Percentiles rank a stretch among this genome's conserved stretches.
phyloP scores from a whole-genome alignment of 1,140 invertebrate genomes.

The Philotrypesis tridentata region DNA sequence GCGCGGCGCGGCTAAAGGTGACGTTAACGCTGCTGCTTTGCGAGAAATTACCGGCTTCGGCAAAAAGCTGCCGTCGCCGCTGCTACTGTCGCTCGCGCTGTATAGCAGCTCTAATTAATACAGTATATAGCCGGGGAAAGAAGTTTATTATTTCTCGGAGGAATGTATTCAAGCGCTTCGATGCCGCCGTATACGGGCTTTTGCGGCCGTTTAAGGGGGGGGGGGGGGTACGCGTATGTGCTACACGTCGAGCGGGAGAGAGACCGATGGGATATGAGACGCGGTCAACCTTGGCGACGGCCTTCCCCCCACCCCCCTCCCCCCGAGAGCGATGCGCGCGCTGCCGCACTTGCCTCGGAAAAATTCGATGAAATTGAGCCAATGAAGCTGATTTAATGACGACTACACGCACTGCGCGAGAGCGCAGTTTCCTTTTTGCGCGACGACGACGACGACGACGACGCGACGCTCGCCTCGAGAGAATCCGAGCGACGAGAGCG shows the following conservation, averaged over 20 bases:
- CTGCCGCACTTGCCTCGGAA: conserved; percentile 18
- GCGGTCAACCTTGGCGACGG: conserved; percentile 1
- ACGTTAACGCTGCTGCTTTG: conserved; percentile 35
- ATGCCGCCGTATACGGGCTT: conserved; percentile 17
- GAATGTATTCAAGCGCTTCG: conserved; percentile 26
- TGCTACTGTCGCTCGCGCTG: background rate
- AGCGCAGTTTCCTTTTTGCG: background rate
- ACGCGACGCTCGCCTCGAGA: background rate
- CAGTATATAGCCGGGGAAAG: background rate
- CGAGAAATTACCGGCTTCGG: conserved; percentile 11
- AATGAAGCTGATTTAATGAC: conserved; percentile 28
- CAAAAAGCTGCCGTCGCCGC: conserved; percentile 7
- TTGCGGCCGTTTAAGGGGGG: conserved; percentile 35
- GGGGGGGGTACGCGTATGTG: too few species aligned
- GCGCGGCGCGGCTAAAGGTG: background rate
- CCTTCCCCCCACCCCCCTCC: too few species aligned
- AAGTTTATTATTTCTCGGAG: conserved; percentile 32
- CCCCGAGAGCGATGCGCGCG: conserved; percentile 9
- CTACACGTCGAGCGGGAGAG: background rate
- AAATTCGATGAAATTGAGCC: conserved; percentile 40
- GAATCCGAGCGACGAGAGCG: background rate
- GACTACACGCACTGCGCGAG: background rate
- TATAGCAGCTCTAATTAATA: conserved; percentile 37
- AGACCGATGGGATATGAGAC: background rate
- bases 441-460: too few species aligned